A percentile compares a stretch with the other conserved stretches of the same genome.
Conservation (phyloP, 2,888 invertebrate species). For the Euproctis similis region DNA sequence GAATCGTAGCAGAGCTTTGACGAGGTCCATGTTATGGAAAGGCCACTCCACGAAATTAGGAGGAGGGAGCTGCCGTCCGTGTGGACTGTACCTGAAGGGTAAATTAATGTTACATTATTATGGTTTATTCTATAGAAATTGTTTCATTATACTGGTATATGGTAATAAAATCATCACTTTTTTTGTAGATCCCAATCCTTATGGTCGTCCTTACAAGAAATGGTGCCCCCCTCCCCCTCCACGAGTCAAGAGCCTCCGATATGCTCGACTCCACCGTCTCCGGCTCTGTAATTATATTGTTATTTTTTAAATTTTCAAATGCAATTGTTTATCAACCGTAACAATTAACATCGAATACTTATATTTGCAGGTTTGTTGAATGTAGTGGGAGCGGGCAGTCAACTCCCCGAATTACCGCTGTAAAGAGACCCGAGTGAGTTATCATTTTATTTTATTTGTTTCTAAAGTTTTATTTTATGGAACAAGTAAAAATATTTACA, state of each 20-base stretch:
- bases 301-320: no score
- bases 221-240: neutral
- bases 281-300: no score
- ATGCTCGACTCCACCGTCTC: neutral
- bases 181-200: neutral
- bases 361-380: constrained; percentile 1
- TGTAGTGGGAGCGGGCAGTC: neutral
- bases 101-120: neutral
- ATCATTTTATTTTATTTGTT: constrained; percentile 1
- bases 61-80: neutral
- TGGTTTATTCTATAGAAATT: no score
- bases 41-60: neutral
- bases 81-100: neutral
- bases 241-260: neutral
- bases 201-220: neutral
- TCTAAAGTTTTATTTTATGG: neutral
- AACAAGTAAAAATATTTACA: neutral
- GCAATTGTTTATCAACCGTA: neutral
- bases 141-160: neutral
- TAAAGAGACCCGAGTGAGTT: neutral
- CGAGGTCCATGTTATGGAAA: neutral
- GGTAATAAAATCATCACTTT: neutral
- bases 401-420: neutral
- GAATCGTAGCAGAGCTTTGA: neutral
- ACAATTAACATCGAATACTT: constrained; percentile 1